Percentiles rank a stretch among this genome's conserved stretches.
Conservation (phyloP, 1,140 invertebrate genomes). For the Scaptomyza hsui region DNA sequence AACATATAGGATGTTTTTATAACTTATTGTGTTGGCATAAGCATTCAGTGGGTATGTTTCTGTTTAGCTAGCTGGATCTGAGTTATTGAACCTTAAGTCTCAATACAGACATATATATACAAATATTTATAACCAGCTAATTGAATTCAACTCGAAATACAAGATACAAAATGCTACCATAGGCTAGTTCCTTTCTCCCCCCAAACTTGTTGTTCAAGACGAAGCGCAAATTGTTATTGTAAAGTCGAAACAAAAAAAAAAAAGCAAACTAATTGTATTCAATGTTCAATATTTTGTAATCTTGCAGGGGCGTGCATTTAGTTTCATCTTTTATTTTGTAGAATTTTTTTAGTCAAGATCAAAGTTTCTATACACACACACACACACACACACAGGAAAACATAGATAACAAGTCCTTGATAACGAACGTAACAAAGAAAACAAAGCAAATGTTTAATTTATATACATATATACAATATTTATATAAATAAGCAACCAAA, state of each 20-base stretch:
- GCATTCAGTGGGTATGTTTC: background rate
- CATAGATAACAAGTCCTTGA: conserved; percentile 34
- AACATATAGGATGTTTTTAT: conserved; percentile 26
- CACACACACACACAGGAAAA: conserved; percentile 14
- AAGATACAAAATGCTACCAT: conserved; percentile 35
- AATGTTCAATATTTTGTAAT: conserved; percentile 11
- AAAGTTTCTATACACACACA: conserved; percentile 47
- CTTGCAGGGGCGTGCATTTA: conserved; percentile 67
- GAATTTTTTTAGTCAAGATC: conserved; percentile 40
- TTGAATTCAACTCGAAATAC: conserved; percentile 45
- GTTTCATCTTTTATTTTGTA: conserved; percentile 50
- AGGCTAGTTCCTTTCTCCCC: conserved; percentile 31
- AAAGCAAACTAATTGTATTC: conserved; percentile 25
- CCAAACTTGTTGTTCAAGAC: conserved; percentile 56
- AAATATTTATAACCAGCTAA: conserved; percentile 49
- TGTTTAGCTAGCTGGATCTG: conserved; percentile 46
- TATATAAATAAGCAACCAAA: conserved; percentile 69
- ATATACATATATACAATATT: conserved; percentile 74
- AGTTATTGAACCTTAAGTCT: conserved; percentile 67
- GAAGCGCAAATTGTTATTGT: conserved; percentile 77
- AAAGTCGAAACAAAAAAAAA: conserved; percentile 42
- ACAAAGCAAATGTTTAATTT: conserved; percentile 47
- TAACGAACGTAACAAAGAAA: conserved; percentile 40
- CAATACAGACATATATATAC: conserved; percentile 42
- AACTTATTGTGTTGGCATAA: conserved; percentile 26